Evolutionary conservation across 2,888 invertebrate species (phyloP).

Genomic region (Criorhina ranunculi): DNA sequence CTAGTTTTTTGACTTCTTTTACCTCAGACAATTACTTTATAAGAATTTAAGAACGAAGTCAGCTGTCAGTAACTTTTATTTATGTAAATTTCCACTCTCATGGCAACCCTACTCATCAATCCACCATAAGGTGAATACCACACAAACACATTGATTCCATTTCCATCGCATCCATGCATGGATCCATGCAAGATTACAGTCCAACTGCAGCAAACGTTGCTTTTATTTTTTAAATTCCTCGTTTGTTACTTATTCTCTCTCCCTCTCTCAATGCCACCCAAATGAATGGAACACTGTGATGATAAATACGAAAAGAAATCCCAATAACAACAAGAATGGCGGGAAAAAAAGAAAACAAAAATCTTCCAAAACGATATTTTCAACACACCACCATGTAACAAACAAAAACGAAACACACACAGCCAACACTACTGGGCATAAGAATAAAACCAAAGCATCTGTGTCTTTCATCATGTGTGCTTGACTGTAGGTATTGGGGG

Average conservation of each 20-base stretch:
- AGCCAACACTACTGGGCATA: not conserved
- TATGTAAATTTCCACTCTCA: not conserved
- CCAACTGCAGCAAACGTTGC: not conserved
- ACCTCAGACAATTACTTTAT: no score
- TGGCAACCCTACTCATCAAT: conserved; percentile 1
- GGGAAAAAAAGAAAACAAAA: conserved; percentile 20
- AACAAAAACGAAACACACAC: conserved; percentile 21
- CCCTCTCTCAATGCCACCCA: conserved; percentile 5
- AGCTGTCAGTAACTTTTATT: not conserved
- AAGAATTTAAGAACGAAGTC: no score
- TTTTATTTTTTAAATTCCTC: not conserved
- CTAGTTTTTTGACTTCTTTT: no score
- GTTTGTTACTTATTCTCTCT: not conserved
- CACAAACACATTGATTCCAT: not conserved
- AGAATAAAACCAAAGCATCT: conserved; percentile 21
- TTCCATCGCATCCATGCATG: not conserved
- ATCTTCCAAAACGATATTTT: not conserved
- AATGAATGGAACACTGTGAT: conserved; percentile 16
- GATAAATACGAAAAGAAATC: not conserved
- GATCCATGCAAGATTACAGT: not conserved
- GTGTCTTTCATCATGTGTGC: conserved; percentile 18
- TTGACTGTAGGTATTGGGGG: conserved; percentile 2
- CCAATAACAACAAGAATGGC: conserved; percentile 12
- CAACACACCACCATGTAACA: conserved; percentile 16
- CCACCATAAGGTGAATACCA: conserved; percentile 20